Conservation (phyloP, 2,888 invertebrate species). For the Dioctria linearis region DNA sequence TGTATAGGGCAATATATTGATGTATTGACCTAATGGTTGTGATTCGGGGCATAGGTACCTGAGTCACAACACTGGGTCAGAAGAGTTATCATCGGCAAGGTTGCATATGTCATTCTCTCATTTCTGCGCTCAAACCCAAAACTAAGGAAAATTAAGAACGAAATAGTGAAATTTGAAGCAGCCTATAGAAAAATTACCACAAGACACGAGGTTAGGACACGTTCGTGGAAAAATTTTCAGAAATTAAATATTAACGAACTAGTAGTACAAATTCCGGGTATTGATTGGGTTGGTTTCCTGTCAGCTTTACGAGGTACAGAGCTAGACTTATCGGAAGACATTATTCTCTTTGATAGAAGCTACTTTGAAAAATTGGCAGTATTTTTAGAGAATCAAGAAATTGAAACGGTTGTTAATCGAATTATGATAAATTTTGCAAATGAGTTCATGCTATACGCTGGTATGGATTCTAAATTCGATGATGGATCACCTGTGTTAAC, state of each 20-base stretch:
- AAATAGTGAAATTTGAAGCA: background rate
- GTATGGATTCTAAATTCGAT: background rate
- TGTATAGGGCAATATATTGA: no score
- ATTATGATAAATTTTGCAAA: conserved; percentile 39
- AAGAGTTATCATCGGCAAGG: background rate
- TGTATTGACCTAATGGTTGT: no score
- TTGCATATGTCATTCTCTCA: background rate
- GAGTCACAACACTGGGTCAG: no score
- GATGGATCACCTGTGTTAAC: background rate
- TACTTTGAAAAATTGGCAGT: background rate
- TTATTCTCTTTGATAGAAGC: background rate
- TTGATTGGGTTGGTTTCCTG: conserved; percentile 15
- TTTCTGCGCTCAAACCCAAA: background rate
- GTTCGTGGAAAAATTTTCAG: background rate
- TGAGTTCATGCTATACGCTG: background rate
- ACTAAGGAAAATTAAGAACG: background rate
- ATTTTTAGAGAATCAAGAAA: background rate
- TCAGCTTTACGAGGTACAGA: background rate
- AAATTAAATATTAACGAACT: conserved; percentile 22
- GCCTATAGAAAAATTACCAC: conserved; percentile 10
- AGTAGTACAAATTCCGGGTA: background rate
- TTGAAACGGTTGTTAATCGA: background rate
- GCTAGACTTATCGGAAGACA: background rate
- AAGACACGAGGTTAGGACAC: background rate
- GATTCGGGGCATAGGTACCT: no score